A percentile compares a stretch with the other conserved stretches of the same genome.
phyloP scores from a whole-genome alignment of 2,797 vertebrate species.

The Gymnoscopelus braueri region DNA sequence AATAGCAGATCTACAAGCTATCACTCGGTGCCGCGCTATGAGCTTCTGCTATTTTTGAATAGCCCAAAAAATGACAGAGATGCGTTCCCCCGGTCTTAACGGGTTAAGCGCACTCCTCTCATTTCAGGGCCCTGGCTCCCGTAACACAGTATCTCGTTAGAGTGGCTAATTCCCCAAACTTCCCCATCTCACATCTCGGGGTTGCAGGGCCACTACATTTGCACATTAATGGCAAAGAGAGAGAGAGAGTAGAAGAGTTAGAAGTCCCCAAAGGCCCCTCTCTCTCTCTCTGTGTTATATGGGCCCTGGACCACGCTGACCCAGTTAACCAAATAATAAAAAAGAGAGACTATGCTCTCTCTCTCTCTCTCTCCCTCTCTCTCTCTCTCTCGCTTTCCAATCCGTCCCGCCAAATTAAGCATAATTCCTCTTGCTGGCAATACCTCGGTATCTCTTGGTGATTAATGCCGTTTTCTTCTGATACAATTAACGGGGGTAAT shows the following conservation, averaged over 20 bases:
- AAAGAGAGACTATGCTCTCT: conserved; percentile 53
- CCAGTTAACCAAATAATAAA: conserved; percentile 85
- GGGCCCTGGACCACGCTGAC: conserved; percentile 88
- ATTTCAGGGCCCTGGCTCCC: conserved; percentile 49
- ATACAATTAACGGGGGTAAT: conserved; percentile 97
- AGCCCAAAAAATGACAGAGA: too few relatives aligned
- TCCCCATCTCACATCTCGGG: conserved; percentile 88
- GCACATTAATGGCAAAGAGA: conserved; percentile 96
- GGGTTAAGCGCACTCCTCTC: conserved; percentile 35
- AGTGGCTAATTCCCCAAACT: conserved; percentile 88
- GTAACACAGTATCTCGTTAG: conserved; percentile 86
- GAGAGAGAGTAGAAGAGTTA: conserved; percentile 67
- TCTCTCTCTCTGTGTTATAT: conserved; percentile 77
- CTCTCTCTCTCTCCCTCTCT: conserved; percentile 28
- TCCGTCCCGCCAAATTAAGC: conserved; percentile 94
- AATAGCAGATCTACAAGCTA: too few relatives aligned
- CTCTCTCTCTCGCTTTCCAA: conserved; percentile 67
- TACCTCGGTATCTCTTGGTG: conserved; percentile 92
- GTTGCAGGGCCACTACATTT: conserved; percentile 93
- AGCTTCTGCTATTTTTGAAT: too few relatives aligned
- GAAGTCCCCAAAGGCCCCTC: conserved; percentile 84
- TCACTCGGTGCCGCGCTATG: too few relatives aligned
- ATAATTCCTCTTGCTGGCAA: conserved; percentile 89
- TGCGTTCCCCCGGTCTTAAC: too few relatives aligned
- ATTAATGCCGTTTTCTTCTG: conserved; percentile 93